Conservation (phyloP, 1,140 invertebrate species). For the Drosophila quadrilineata region DNA sequence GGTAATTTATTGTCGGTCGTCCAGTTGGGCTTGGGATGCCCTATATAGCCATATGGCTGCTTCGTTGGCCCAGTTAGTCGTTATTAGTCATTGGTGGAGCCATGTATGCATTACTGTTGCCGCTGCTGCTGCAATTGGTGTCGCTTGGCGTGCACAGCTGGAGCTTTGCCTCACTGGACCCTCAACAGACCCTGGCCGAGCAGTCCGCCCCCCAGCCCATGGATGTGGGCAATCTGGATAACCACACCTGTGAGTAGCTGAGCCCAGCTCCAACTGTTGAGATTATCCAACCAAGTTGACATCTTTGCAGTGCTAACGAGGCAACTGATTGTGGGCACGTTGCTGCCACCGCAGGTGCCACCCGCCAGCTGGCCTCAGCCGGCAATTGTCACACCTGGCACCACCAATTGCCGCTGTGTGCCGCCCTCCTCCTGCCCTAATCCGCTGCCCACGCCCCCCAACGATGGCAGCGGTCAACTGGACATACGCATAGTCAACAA, state of each 20-base stretch:
- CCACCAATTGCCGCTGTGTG: conserved; percentile 76
- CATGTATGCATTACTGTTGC: conserved; percentile 39
- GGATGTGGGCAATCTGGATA: conserved; percentile 39
- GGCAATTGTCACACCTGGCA: conserved; percentile 16
- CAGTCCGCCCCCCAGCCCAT: conserved; percentile 41
- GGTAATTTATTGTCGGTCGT: conserved; percentile 42
- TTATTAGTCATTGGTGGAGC: conserved; percentile 25
- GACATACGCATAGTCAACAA: conserved; percentile 85
- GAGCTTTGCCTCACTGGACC: conserved; percentile 42
- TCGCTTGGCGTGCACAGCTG: conserved; percentile 4
- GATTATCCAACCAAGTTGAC: neutral
- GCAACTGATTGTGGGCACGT: conserved; percentile 68
- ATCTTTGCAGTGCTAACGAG: conserved; percentile 50
- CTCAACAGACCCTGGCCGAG: neutral
- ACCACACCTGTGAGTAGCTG: conserved; percentile 58
- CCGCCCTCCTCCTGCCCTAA: conserved; percentile 64
- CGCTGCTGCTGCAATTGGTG: conserved; percentile 28
- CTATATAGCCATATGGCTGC: conserved; percentile 55
- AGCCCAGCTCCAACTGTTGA: neutral
- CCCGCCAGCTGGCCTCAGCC: conserved; percentile 43
- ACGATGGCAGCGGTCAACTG: conserved; percentile 82
- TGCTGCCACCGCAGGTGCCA: conserved; percentile 34
- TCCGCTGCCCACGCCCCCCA: conserved; percentile 53
- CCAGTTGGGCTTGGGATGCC: conserved; percentile 16
- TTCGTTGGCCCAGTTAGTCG: conserved; percentile 44